These are phyloP conservation scores for Trididemnum miniatum DNA, from an alignment of 23 tunicate genomes.

Conservation along the genomic window DNA sequence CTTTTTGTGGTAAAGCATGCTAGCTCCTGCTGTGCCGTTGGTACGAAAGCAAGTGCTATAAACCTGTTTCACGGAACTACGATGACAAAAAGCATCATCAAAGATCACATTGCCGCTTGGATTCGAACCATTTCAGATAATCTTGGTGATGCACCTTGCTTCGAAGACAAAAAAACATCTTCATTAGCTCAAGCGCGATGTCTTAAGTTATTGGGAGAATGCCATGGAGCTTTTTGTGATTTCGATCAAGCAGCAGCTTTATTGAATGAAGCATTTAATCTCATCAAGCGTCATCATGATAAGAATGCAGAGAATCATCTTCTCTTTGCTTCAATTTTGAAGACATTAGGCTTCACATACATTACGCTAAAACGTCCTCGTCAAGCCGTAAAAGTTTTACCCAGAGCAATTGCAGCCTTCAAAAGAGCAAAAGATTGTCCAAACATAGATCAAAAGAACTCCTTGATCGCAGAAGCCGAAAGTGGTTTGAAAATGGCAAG, in stretches of 20 bases:
- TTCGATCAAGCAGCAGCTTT: neutral
- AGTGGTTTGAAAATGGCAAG: no score
- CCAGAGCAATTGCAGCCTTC: neutral
- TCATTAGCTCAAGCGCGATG: neutral
- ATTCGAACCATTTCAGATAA: neutral
- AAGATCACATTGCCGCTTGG: neutral
- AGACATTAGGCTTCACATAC: neutral
- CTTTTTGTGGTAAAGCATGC: neutral
- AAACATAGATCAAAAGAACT: no score
- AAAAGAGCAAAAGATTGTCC: conserved; percentile 2
- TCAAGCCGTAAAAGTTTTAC: neutral
- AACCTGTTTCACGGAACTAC: neutral
- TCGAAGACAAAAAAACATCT: neutral
- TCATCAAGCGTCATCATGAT: neutral
- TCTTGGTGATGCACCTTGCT: neutral
- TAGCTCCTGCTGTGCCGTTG: neutral
- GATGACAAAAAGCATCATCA: neutral
- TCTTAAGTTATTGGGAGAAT: neutral
- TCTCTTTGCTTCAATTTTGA: neutral
- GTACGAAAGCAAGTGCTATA: neutral
- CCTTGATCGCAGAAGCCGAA: no score
- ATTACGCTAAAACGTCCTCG: neutral
- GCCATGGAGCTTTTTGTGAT: neutral
- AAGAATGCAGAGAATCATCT: neutral
- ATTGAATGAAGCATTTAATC: neutral